phyloP scores from a whole-genome alignment of 64 coral and sea anemone species.

The Pocillopora damicornis region DNA sequence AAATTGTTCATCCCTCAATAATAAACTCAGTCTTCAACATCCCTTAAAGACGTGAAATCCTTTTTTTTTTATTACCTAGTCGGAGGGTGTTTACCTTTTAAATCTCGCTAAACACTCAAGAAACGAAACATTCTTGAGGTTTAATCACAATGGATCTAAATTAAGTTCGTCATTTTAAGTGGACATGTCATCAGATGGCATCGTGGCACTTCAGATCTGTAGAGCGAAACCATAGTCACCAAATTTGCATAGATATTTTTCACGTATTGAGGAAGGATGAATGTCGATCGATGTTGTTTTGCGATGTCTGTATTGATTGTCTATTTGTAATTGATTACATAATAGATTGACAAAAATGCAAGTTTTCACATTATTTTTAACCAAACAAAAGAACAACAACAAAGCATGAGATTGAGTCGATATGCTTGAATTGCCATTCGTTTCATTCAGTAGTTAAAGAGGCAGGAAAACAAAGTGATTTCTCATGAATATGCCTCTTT shows the following conservation, averaged over 20 bases:
- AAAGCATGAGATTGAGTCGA: neutral
- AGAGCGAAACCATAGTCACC: neutral
- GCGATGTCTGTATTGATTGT: neutral
- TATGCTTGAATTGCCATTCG: neutral
- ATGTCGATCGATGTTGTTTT: neutral
- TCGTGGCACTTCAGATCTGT: neutral
- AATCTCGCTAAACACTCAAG: neutral
- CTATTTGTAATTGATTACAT: neutral
- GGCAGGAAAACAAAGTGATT: neutral
- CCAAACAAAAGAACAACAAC: neutral
- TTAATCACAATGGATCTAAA: neutral
- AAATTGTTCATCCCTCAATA: neutral
- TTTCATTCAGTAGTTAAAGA: neutral
- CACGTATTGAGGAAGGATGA: neutral
- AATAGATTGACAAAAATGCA: too few species aligned
- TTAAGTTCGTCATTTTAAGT: neutral
- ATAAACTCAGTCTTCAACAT: neutral
- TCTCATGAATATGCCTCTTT: neutral
- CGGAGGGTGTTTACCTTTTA: neutral
- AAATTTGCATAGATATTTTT: neutral
- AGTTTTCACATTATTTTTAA: too few species aligned
- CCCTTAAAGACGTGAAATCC: neutral
- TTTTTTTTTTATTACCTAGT: neutral
- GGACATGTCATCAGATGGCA: neutral
- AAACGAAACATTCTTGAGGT: neutral